These are phyloP conservation scores for Drosophila niveifrons DNA, from an alignment of 2,888 invertebrate species.

Conservation along the genomic window DNA sequence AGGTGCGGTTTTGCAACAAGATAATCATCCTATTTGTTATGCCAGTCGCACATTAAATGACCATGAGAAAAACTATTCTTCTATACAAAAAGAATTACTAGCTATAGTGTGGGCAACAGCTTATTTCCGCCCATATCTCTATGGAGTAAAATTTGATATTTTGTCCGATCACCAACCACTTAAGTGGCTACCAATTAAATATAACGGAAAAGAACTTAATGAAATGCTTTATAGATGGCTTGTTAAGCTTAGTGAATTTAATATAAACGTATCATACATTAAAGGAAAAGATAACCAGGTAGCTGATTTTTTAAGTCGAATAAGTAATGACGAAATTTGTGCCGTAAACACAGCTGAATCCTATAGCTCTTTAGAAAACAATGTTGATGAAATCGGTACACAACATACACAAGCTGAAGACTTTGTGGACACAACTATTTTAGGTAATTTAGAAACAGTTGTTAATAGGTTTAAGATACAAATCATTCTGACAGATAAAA, in stretches of 20 bases:
- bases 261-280: too few relatives aligned
- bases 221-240: constrained; percentile 33
- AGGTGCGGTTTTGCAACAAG: too few relatives aligned
- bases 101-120: constrained; percentile 38
- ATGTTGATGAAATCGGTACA: constrained; percentile 27
- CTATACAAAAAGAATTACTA: constrained; percentile 46
- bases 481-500: constrained; percentile 35
- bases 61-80: too few relatives aligned
- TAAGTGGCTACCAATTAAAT: constrained; percentile 32
- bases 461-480: constrained; percentile 43
- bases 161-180: constrained; percentile 43
- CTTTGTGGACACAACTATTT: constrained; percentile 37
- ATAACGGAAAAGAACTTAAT: constrained; percentile 37
- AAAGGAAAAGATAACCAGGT: constrained; percentile 43
- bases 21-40: too few relatives aligned
- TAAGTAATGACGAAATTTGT: constrained; percentile 8
- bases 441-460: constrained; percentile 40
- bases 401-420: constrained; percentile 48
- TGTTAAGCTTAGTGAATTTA: constrained; percentile 38
- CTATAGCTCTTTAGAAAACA: constrained; percentile 27
- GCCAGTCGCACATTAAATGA: too few relatives aligned
- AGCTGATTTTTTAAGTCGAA: constrained; percentile 42
- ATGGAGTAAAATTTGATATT: constrained; percentile 34
- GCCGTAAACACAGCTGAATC: constrained; percentile 34
- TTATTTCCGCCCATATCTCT: constrained; percentile 28